Conservation (phyloP, 2,797 vertebrate genomes). For the Myotis myotis region DNA sequence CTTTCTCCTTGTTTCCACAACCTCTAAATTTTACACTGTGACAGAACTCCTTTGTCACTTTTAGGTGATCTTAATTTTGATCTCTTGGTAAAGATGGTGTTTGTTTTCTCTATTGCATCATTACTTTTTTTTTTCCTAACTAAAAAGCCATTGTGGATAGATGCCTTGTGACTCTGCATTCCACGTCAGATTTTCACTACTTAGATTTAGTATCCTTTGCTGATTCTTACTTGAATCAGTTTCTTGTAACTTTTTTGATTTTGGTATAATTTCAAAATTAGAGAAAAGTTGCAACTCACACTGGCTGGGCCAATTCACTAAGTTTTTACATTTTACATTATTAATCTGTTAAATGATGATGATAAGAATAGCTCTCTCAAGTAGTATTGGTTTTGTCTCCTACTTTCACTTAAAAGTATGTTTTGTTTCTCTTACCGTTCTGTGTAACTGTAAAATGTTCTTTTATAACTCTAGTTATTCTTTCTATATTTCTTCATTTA, state of each 20-base stretch:
- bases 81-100: neutral
- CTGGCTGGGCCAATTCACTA: neutral
- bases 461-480: neutral
- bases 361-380: neutral
- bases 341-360: neutral
- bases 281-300: neutral
- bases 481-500: neutral
- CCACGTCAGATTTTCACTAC: neutral
- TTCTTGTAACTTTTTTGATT: neutral
- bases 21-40: neutral
- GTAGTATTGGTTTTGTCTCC: neutral
- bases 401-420: neutral
- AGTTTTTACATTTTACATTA: neutral
- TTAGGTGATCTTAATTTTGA: neutral
- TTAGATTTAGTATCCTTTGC: neutral
- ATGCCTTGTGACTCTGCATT: neutral
- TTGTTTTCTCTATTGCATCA: neutral
- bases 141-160: neutral
- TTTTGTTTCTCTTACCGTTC: neutral
- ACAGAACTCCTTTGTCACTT: neutral
- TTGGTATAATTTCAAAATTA: constrained; percentile 22
- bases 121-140: neutral
- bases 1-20: neutral
- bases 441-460: neutral
- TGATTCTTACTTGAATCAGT: neutral